These are phyloP conservation scores for Bothrops alternatus DNA, from an alignment of 2,797 vertebrate genomes.

Conservation along the genomic window DNA sequence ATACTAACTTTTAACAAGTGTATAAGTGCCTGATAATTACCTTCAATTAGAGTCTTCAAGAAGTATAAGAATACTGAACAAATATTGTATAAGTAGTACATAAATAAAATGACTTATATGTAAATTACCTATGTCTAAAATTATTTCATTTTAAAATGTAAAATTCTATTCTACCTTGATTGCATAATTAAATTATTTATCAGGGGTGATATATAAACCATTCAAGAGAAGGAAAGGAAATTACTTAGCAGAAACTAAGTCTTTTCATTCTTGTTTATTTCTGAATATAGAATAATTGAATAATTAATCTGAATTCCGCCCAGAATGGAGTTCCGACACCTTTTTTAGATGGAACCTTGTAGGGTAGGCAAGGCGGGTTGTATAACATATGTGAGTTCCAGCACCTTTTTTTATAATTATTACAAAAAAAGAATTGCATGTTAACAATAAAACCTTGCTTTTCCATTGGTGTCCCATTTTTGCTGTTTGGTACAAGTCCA, in stretches of 20 bases:
- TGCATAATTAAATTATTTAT: background rate
- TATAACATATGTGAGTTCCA: no score
- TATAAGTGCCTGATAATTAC: background rate
- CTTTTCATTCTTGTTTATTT: background rate
- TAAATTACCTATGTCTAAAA: background rate
- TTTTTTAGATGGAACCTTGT: no score
- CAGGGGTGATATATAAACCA: background rate
- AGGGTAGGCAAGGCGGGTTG: no score
- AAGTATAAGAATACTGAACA: slow-evolving; percentile 19
- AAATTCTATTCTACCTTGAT: slow-evolving; percentile 1
- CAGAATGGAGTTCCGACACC: no score
- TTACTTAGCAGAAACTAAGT: background rate
- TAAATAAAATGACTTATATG: slow-evolving; percentile 24
- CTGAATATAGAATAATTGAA: background rate
- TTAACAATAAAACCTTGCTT: background rate
- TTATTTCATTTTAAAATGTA: slow-evolving; percentile 15
- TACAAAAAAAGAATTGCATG: no score
- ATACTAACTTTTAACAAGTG: background rate
- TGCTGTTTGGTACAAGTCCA: background rate
- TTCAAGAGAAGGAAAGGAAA: background rate
- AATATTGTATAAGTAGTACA: background rate
- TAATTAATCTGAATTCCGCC: background rate
- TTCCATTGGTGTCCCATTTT: background rate
- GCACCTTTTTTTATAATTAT: no score
- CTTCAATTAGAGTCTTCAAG: background rate